Conservation (phyloP, 1,140 invertebrate species). For the Tetranychus urticae region DNA sequence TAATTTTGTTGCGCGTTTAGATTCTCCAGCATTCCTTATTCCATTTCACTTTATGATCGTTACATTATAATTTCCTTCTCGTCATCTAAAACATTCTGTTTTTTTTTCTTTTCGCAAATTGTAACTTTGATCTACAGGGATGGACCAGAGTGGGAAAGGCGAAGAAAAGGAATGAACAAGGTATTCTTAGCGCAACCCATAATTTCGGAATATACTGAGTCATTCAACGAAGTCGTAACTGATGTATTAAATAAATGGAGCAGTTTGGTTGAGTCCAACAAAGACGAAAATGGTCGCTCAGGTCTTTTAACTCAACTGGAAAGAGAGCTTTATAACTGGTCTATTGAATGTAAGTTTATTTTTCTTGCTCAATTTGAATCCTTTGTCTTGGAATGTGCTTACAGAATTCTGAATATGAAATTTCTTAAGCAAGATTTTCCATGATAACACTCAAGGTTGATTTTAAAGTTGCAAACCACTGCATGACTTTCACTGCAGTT, state of each 20-base stretch:
- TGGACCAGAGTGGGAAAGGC: conserved; percentile 45
- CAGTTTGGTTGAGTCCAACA: background rate
- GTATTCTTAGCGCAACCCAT: conserved; percentile 30
- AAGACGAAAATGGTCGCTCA: conserved; percentile 6
- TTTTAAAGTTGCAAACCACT: too few relatives aligned
- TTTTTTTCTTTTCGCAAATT: background rate
- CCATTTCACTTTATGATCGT: too few relatives aligned
- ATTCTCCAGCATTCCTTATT: too few relatives aligned
- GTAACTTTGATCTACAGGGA: conserved; percentile 26
- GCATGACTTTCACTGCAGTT: too few relatives aligned
- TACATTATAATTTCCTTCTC: background rate
- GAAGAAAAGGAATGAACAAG: conserved; percentile 26
- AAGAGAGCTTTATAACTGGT: conserved; percentile 42
- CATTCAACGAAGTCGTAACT: conserved; percentile 27
- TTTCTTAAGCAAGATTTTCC: too few relatives aligned
- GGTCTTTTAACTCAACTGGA: conserved; percentile 27
- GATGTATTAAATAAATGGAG: conserved; percentile 25
- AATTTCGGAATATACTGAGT: conserved; percentile 20
- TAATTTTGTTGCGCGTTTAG: too few relatives aligned
- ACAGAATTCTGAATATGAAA: too few relatives aligned
- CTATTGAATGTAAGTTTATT: conserved; percentile 35
- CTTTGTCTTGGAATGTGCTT: too few relatives aligned
- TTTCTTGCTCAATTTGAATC: too few relatives aligned
- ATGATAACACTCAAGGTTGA: too few relatives aligned
- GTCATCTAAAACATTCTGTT: background rate